A percentile compares a stretch with the other conserved stretches of the same genome.
These are phyloP conservation scores for Sylvilagus bachmani DNA, from an alignment of 2,113 vertebrate species.

Conservation along the genomic window DNA sequence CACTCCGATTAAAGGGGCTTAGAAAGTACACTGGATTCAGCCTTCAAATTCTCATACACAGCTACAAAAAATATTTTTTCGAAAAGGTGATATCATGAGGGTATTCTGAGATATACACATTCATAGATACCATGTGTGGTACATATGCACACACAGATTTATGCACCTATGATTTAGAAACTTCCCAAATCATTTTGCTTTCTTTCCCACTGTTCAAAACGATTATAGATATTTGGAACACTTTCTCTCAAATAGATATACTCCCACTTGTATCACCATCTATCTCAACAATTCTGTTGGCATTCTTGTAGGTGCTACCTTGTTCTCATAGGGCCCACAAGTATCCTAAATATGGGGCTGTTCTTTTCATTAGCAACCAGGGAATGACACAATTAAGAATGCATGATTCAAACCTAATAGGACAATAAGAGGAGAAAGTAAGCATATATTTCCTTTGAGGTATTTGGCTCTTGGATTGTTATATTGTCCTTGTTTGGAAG, in stretches of 20 bases:
- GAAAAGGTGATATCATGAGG: background rate
- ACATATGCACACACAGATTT: background rate
- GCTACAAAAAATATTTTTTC: constrained; percentile 27
- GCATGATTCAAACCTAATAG: background rate
- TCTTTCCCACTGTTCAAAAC: background rate
- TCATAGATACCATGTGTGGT: background rate
- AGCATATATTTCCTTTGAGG: constrained; percentile 77
- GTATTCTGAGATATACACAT: background rate
- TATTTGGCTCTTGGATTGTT: constrained; percentile 74
- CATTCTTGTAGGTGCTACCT: background rate
- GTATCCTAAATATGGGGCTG: background rate
- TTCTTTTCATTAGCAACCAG: constrained; percentile 15
- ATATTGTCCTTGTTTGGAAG: constrained; percentile 79
- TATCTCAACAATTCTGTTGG: background rate
- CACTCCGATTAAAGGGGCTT: background rate
- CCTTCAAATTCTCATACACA: background rate
- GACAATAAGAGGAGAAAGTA: constrained; percentile 74
- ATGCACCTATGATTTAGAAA: background rate
- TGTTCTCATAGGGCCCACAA: background rate
- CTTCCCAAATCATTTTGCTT: constrained; percentile 24
- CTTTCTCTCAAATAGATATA: background rate
- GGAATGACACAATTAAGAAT: background rate
- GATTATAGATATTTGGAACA: background rate
- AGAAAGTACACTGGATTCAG: background rate
- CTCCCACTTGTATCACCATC: background rate